Conservation (phyloP, 2,113 vertebrate species). For the Pedionomus torquatus region DNA sequence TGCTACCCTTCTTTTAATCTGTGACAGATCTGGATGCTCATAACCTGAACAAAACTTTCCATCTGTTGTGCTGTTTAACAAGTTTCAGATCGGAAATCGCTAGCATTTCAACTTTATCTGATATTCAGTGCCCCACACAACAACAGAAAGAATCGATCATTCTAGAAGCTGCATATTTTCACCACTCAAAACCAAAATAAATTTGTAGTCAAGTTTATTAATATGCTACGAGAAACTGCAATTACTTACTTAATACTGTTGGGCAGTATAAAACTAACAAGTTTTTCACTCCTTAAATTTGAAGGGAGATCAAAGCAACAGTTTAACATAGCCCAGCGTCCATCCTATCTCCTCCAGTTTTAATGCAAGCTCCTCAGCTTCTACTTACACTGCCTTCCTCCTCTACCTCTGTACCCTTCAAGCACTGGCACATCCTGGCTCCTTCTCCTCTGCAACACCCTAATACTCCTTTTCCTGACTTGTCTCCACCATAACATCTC, state of each 20-base stretch:
- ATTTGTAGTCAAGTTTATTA: neutral
- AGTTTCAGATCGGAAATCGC: constrained; percentile 37
- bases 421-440: neutral
- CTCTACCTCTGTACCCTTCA: neutral
- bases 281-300: neutral
- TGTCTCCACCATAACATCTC: neutral
- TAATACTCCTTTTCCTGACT: neutral
- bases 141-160: neutral
- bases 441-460: neutral
- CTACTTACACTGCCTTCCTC: neutral
- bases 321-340: neutral
- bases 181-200: neutral
- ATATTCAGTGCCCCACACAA: neutral
- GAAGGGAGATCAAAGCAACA: neutral
- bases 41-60: constrained; percentile 44
- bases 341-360: neutral
- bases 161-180: neutral
- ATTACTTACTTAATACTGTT: neutral
- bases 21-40: neutral
- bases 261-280: neutral
- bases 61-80: constrained; percentile 15
- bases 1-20: constrained; percentile 18
- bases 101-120: constrained; percentile 37
- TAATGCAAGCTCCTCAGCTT: neutral
- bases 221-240: neutral